Percentiles rank a stretch among this genome's conserved stretches.
Conservation (phyloP, 2,797 vertebrate species). For the Luscinia megarhynchos region DNA sequence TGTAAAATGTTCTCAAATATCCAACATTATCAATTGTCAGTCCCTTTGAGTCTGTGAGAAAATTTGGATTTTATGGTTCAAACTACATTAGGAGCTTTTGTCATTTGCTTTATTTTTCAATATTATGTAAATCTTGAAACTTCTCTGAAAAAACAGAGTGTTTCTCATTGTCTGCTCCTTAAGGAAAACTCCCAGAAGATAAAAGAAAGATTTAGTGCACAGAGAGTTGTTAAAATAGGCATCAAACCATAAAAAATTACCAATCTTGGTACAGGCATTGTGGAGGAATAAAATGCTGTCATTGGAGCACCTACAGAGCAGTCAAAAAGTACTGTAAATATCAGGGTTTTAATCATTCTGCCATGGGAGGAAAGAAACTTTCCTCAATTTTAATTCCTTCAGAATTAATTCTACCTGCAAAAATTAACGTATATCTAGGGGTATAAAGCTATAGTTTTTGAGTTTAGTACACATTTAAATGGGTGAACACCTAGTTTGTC, state of each 20-base stretch:
- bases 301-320: background rate
- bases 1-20: rapidly evolving
- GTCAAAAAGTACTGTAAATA: background rate
- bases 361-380: background rate
- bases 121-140: background rate
- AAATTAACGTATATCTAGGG: background rate
- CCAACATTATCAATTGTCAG: background rate
- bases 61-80: background rate
- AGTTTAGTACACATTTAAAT: background rate
- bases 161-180: background rate
- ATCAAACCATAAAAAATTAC: background rate
- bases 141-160: background rate
- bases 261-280: background rate
- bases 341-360: background rate
- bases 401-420: background rate
- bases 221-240: background rate
- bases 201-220: background rate
- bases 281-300: background rate
- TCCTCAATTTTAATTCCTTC: background rate
- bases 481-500: background rate
- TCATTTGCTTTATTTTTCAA: background rate
- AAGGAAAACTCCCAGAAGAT: background rate
- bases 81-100: background rate
- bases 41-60: background rate
- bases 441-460: background rate